Percentiles rank a stretch among this genome's conserved stretches.
These are phyloP conservation scores for Illadopsis cleaveri DNA, from an alignment of 2,113 vertebrate genomes.

Conservation along the genomic window DNA sequence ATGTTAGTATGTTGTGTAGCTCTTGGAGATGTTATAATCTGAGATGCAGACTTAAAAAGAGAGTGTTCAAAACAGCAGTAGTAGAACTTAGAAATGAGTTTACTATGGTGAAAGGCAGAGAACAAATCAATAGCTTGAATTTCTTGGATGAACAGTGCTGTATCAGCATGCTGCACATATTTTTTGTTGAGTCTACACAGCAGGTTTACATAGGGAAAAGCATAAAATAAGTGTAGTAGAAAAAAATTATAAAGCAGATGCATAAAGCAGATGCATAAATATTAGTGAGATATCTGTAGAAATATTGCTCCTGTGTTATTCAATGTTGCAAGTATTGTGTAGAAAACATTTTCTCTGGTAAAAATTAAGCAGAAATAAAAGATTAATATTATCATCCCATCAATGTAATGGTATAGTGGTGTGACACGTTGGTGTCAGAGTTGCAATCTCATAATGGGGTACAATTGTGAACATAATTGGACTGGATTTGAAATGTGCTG, in stretches of 20 bases:
- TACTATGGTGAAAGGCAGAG: not conserved
- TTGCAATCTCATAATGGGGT: not conserved
- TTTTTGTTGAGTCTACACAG: not conserved
- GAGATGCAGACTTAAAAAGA: not conserved
- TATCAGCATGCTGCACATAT: not conserved
- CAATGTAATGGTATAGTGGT: not conserved
- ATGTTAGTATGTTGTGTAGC: not conserved
- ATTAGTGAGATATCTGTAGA: not conserved
- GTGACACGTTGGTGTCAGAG: not conserved
- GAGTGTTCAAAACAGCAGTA: not conserved
- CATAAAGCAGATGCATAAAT: not conserved
- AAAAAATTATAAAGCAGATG: not conserved
- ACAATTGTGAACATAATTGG: not conserved
- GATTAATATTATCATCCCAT: not conserved
- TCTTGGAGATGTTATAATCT: not conserved
- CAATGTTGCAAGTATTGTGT: not conserved
- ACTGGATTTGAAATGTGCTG: not conserved
- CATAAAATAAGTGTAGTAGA: not conserved
- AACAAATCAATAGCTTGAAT: not conserved
- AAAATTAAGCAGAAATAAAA: slow-evolving; percentile 37
- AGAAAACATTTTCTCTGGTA: not conserved
- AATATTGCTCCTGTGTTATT: not conserved
- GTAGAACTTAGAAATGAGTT: not conserved
- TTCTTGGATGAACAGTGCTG: not conserved
- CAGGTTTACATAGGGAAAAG: not conserved